These are phyloP conservation scores for Eudemis profundana DNA, from an alignment of 2,888 invertebrate genomes.

Conservation along the genomic window DNA sequence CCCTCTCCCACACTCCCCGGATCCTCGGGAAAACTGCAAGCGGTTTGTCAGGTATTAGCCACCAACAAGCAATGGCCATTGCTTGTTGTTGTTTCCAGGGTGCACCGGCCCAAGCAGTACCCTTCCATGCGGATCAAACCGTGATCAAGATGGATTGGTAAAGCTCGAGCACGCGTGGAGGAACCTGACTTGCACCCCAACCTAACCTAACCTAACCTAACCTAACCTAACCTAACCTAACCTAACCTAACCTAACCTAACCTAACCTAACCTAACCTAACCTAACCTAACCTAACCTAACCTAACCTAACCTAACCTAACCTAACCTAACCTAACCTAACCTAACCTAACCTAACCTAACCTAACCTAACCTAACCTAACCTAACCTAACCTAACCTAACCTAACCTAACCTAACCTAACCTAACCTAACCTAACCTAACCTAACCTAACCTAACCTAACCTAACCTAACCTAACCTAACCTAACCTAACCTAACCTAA, in stretches of 20 bases:
- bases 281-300: background rate
- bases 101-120: no score
- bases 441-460: background rate
- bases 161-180: no score
- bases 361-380: slow-evolving; percentile 44
- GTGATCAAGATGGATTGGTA: no score
- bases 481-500: background rate
- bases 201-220: no score
- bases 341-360: slow-evolving; percentile 42
- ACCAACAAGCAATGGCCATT: no score
- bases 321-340: slow-evolving; percentile 15
- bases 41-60: no score
- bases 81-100: no score
- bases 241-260: slow-evolving; percentile 4
- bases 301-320: background rate
- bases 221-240: no score
- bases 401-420: slow-evolving; percentile 44
- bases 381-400: slow-evolving; percentile 44
- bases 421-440: background rate
- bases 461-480: background rate
- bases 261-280: background rate
- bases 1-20: no score
- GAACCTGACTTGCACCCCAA: no score
- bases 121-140: no score
- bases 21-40: no score